A percentile compares a stretch with the other conserved stretches of the same genome.
Evolutionary conservation across 2,888 invertebrate species (phyloP).

Genomic region (Eupeodes luniger): DNA sequence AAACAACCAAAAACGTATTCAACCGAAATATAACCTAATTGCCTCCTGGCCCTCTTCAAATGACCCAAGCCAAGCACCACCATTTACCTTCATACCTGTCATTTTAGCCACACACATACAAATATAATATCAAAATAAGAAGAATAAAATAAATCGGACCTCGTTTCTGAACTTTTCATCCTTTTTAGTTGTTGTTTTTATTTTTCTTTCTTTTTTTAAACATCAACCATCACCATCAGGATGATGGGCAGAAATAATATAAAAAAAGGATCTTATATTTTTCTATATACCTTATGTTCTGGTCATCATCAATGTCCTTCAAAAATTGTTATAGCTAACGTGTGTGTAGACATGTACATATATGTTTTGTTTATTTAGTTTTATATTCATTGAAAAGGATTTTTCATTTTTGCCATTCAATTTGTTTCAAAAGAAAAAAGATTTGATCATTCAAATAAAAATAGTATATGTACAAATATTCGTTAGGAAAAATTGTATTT

Average conservation of each 20-base stretch:
- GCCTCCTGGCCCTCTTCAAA: background rate
- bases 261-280: background rate
- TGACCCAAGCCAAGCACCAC: background rate
- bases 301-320: slow-evolving; percentile 30
- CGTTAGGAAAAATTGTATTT: background rate
- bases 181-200: slow-evolving; percentile 40
- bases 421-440: slow-evolving; percentile 41
- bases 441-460: slow-evolving; percentile 17
- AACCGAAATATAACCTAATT: slow-evolving; percentile 34
- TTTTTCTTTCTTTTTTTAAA: background rate
- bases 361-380: slow-evolving; percentile 6
- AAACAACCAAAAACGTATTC: slow-evolving; percentile 29
- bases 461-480: background rate
- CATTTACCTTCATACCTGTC: slow-evolving; percentile 2
- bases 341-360: background rate
- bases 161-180: slow-evolving; percentile 48
- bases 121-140: background rate
- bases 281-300: slow-evolving; percentile 13
- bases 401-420: slow-evolving; percentile 35
- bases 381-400: slow-evolving; percentile 27
- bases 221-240: background rate
- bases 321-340: background rate
- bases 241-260: background rate
- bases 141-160: slow-evolving; percentile 31
- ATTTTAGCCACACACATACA: slow-evolving; percentile 1